Evolutionary conservation across 2,113 vertebrate genomes (phyloP).

Genomic region (Archilochus colubris): DNA sequence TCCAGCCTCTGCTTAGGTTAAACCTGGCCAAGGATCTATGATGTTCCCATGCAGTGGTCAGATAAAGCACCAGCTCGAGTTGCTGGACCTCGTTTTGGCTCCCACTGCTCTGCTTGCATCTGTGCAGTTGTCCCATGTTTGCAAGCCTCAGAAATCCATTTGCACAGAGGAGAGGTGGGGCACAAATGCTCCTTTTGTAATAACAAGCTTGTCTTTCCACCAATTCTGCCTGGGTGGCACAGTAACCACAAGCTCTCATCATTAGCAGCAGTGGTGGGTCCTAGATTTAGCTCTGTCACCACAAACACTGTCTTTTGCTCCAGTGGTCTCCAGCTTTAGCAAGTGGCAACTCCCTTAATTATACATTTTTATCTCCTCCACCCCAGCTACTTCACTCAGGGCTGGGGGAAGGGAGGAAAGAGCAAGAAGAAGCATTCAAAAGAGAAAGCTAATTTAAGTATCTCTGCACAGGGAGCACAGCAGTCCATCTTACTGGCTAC

Average conservation of each 20-base stretch:
- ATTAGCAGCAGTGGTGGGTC: conserved; percentile 60
- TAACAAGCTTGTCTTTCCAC: background rate
- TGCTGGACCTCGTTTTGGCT: background rate
- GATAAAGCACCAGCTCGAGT: background rate
- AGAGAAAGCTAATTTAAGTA: background rate
- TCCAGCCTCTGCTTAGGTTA: background rate
- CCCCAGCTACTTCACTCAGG: background rate
- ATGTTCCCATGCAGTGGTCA: background rate
- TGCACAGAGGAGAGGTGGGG: background rate
- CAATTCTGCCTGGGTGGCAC: conserved; percentile 58
- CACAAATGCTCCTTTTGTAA: background rate
- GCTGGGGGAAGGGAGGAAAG: background rate
- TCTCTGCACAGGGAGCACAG: background rate
- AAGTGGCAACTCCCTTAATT: conserved; percentile 71
- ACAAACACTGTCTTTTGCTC: conserved; percentile 59
- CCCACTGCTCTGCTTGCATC: background rate
- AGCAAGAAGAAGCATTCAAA: background rate
- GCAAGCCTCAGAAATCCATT: background rate
- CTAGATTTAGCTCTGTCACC: conserved; percentile 68
- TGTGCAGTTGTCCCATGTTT: background rate
- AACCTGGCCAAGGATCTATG: background rate
- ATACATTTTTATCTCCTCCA: conserved; percentile 53
- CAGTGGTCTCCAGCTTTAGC: conserved; percentile 53
- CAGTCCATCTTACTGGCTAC: background rate
- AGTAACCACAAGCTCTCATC: conserved; percentile 48